Conservation (phyloP, 64 coral and sea anemone species). For the Porites lutea region DNA sequence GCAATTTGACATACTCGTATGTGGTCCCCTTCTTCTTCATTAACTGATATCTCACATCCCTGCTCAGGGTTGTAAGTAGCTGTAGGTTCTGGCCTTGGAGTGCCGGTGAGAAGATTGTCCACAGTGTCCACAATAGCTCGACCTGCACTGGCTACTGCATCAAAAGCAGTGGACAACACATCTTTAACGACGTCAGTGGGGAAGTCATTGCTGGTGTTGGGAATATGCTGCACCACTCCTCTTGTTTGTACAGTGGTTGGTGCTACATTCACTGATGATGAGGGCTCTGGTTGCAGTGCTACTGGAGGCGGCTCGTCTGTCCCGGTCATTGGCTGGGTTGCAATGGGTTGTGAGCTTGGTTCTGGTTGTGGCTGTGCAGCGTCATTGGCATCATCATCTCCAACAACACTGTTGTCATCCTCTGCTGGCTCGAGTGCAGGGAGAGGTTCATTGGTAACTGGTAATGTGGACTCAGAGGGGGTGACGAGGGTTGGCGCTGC, state of each 20-base stretch:
- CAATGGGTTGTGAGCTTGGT: constrained; percentile 9
- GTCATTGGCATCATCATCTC: background rate
- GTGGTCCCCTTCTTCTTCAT: too few relatives aligned
- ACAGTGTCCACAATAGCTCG: constrained; percentile 68
- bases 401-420: background rate
- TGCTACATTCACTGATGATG: background rate
- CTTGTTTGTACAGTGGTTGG: background rate
- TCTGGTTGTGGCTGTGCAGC: background rate
- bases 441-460: background rate
- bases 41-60: constrained; percentile 63
- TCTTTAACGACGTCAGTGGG: constrained; percentile 66
- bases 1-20: background rate
- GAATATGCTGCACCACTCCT: background rate
- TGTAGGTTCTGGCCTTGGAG: background rate
- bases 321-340: background rate
- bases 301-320: constrained; percentile 12
- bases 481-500: background rate
- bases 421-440: background rate
- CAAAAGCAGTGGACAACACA: constrained; percentile 71
- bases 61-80: constrained; percentile 60
- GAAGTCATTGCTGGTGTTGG: constrained; percentile 24
- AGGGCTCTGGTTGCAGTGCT: constrained; percentile 26
- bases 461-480: background rate
- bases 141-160: constrained; percentile 66
- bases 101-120: constrained; percentile 42